Base-by-base conservation (phyloP, 1,140 invertebrate species). In the Oreohelix idahoensis region DNA sequence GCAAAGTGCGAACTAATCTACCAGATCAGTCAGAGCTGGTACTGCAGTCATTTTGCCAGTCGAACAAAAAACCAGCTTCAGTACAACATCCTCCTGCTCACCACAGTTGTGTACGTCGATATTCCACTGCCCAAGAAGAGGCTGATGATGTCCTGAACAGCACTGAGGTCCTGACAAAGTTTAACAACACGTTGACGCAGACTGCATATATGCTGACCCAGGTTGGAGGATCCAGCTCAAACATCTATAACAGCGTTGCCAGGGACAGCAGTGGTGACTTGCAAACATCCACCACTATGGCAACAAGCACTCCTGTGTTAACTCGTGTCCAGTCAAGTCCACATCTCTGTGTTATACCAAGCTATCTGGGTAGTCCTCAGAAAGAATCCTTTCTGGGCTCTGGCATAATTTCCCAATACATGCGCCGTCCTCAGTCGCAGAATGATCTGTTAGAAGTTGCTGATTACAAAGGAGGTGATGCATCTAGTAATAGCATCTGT, bases 111-210 rank as follows among this genome's bases (percentile, higher is more conserved):
- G 35, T 35, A 4, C 51, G 77, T 20, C 51, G 77, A 4, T 79
- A 79, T 53, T 79, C 77, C 58, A 66, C 49, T 10, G 10, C 53
- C 17, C 77, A 79, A 45, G 77, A 36, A 63, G 77, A 79, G 5
- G 4, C 32, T 5, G 77, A 29, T 4, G 77, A 69, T 35, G 58
- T 26, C 11, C 20, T 49, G 35, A 32, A 15, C 26, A 36, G 53
- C 38, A 66, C 32, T 20, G 53, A 69, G 35, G 53, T 66, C 58
- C 51, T 79, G 29, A 26, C 35, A 1, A 63, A 69, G 35, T 79
- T 79, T 35, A 66, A 38, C 17, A 63, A 32, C 53, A 79, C 77
- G 8, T 17, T 79, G n/a, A 66, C 63, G 0, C 63, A 66, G 63
- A 66, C 63, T 58, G 20, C 53, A 11, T 32, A 35, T n/a, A 66